These are phyloP conservation scores for Stenodera caucasica DNA, from an alignment of 2,888 invertebrate species.

Conservation along the genomic window DNA sequence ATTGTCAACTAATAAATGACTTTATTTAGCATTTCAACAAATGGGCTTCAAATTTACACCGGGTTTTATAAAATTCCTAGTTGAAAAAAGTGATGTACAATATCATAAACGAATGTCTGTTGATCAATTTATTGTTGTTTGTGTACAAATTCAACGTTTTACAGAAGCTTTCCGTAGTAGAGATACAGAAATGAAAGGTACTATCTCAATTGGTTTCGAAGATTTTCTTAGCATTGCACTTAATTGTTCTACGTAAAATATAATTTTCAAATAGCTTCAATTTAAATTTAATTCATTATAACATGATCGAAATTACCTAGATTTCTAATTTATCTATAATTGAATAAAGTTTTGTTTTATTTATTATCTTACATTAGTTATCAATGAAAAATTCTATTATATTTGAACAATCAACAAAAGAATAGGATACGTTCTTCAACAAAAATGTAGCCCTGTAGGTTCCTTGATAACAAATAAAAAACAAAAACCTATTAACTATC, in stretches of 20 bases:
- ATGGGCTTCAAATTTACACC: conserved; percentile 88
- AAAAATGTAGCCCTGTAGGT: conserved; percentile 11
- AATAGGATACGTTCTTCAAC: background rate
- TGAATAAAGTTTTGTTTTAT: too few species aligned
- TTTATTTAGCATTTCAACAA: conserved; percentile 70
- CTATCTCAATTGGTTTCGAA: conserved; percentile 85
- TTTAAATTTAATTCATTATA: background rate
- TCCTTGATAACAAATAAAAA: conserved; percentile 8
- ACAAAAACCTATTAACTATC: conserved; percentile 12
- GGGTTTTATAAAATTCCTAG: conserved; percentile 73
- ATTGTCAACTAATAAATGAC: conserved; percentile 19
- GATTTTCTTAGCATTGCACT: conserved; percentile 86
- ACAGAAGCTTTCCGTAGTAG: conserved; percentile 83
- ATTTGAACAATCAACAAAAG: background rate
- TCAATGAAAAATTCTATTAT: background rate
- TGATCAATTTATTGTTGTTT: conserved; percentile 86
- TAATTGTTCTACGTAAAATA: conserved; percentile 61
- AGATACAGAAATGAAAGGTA: conserved; percentile 79
- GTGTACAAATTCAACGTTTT: conserved; percentile 85
- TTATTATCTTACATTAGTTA: background rate
- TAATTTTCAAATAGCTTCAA: background rate
- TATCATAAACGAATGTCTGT: conserved; percentile 70
- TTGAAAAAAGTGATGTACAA: conserved; percentile 69
- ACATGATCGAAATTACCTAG: too few species aligned
- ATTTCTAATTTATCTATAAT: too few species aligned